These are phyloP conservation scores for Alloplasta piceator DNA, from an alignment of 2,888 invertebrate genomes.

Conservation along the genomic window DNA sequence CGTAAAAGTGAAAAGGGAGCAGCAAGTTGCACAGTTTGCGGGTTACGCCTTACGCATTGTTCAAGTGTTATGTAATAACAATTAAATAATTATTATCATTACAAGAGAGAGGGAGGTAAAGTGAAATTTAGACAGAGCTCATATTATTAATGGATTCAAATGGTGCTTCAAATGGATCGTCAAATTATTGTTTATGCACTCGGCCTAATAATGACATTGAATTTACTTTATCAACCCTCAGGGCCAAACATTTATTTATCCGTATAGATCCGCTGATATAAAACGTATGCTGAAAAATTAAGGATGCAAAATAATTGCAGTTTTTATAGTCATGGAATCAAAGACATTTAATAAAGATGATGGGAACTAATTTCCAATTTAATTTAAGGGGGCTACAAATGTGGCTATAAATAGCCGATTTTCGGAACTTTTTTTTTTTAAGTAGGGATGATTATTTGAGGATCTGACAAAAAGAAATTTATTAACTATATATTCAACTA, in stretches of 20 bases:
- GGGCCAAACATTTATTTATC: background rate
- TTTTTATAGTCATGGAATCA: no score
- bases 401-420: no score
- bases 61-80: slow-evolving; percentile 38
- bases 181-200: background rate
- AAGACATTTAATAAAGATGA: no score
- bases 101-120: slow-evolving; percentile 20
- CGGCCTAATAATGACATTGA: background rate
- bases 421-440: no score
- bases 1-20: slow-evolving; percentile 29
- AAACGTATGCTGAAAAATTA: no score
- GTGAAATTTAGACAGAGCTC: slow-evolving; percentile 5
- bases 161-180: slow-evolving; percentile 10
- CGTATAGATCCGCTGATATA: no score
- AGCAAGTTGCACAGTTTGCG: slow-evolving; percentile 4
- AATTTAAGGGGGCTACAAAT: no score
- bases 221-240: background rate
- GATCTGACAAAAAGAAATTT: no score
- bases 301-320: no score
- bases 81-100: slow-evolving; percentile 44
- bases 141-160: slow-evolving; percentile 2
- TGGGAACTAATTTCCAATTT: no score
- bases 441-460: no score
- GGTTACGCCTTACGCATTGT: slow-evolving; percentile 28
- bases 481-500: no score